Evolutionary conservation across 2,888 invertebrate genomes (phyloP).

Genomic region (Yponomeuta malinellus): DNA sequence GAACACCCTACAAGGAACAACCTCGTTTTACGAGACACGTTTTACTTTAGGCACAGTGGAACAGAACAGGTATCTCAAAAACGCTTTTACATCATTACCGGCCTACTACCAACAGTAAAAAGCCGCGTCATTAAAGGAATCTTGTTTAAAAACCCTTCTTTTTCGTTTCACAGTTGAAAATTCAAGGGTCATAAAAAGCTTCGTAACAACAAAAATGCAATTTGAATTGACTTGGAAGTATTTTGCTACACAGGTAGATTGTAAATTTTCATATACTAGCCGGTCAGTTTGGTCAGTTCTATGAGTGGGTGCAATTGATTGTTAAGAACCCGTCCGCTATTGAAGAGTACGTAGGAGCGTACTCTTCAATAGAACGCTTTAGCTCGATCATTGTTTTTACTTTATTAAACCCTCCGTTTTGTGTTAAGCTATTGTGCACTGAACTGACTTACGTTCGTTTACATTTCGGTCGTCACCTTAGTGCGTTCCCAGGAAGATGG

Average conservation of each 20-base stretch:
- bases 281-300: no score
- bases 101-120: constrained; percentile 28
- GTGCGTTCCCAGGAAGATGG: constrained; percentile 6
- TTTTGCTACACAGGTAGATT: no score
- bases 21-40: constrained; percentile 22
- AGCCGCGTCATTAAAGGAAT: neutral
- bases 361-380: neutral
- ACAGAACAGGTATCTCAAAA: constrained; percentile 28
- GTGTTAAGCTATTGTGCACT: neutral
- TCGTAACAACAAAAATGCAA: no score
- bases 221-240: no score
- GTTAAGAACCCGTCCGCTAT: neutral
- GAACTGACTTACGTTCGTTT: constrained; percentile 2
- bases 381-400: neutral
- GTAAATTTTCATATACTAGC: no score
- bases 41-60: constrained; percentile 3
- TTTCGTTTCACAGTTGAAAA: no score
- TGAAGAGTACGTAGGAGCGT: no score
- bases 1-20: constrained; percentile 28
- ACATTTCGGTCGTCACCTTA: constrained; percentile 7
- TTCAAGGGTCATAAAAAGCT: no score
- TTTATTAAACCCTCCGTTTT: neutral
- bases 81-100: constrained; percentile 46
- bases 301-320: neutral
- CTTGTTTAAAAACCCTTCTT: neutral